phyloP scores from a whole-genome alignment of 1,140 invertebrate genomes.

The Phymastichus coffea region DNA sequence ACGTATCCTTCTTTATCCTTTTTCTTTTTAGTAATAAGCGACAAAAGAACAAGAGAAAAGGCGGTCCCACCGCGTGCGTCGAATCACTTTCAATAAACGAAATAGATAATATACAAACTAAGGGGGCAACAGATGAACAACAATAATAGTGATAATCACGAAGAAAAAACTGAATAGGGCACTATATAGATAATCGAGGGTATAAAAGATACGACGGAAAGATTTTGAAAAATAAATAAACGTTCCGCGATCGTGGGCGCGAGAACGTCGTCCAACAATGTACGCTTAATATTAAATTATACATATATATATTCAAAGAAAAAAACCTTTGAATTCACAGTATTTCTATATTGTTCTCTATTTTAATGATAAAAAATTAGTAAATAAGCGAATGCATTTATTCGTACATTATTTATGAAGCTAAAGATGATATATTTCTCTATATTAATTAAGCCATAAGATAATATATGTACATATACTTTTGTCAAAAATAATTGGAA shows the following conservation, averaged over 20 bases:
- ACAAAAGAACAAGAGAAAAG: background rate
- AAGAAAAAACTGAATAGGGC: conserved; percentile 1
- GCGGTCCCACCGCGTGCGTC: background rate
- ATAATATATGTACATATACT: conserved; percentile 20
- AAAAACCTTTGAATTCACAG: conserved; percentile 15
- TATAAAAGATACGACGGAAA: no score
- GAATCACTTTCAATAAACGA: conserved; percentile 54
- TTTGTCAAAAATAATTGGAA: conserved; percentile 19
- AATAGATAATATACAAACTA: conserved; percentile 10
- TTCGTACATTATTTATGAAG: conserved; percentile 16
- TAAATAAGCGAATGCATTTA: conserved; percentile 1
- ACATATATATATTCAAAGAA: conserved; percentile 5
- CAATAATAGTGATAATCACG: conserved; percentile 5
- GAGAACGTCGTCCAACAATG: conserved; percentile 20
- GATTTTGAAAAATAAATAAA: conserved; percentile 12
- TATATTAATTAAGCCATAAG: conserved; percentile 17
- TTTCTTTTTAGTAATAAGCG: background rate
- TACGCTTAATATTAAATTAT: conserved; percentile 25
- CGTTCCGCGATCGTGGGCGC: conserved; percentile 18
- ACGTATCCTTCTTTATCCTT: no score
- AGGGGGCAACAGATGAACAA: background rate
- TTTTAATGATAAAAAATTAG: conserved; percentile 25
- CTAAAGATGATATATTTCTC: conserved; percentile 21
- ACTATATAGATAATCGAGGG: background rate
- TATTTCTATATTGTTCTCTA: conserved; percentile 26